A percentile compares a stretch with the other conserved stretches of the same genome.
These are phyloP conservation scores for Thereuonema tuberculata DNA, from an alignment of 1,140 invertebrate species.

Conservation along the genomic window DNA sequence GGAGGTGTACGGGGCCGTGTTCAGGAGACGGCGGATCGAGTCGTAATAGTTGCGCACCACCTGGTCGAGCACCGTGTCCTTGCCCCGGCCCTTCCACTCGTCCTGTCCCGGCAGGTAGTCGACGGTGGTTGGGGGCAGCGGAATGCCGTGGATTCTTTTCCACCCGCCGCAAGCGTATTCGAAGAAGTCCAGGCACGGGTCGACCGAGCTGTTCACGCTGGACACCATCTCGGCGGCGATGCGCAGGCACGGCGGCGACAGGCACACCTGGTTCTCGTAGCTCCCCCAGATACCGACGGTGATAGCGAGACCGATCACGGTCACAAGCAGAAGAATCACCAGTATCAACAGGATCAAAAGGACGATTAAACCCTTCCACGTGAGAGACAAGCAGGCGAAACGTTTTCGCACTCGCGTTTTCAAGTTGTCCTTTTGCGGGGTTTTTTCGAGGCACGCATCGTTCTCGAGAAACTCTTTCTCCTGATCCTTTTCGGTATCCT, in stretches of 20 bases:
- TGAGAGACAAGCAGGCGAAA: background rate
- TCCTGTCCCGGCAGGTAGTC: background rate
- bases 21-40: background rate
- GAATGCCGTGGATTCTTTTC: constrained; percentile 4
- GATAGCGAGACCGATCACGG: constrained; percentile 2
- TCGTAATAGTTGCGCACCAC: background rate
- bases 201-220: constrained; percentile 29
- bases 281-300: background rate
- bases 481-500: background rate
- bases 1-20: background rate
- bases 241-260: background rate
- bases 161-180: constrained; percentile 37
- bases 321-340: background rate
- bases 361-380: background rate
- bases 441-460: background rate
- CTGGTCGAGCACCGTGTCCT: background rate
- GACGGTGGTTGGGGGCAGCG: background rate
- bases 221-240: constrained; percentile 21
- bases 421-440: background rate
- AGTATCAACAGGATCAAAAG: background rate
- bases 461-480: background rate
- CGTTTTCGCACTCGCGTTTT: background rate
- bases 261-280: background rate
- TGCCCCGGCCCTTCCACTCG: no score
- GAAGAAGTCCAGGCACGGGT: constrained; percentile 40